phyloP scores from a whole-genome alignment of 2,888 invertebrate species.

The Drosophila meridionalis region DNA sequence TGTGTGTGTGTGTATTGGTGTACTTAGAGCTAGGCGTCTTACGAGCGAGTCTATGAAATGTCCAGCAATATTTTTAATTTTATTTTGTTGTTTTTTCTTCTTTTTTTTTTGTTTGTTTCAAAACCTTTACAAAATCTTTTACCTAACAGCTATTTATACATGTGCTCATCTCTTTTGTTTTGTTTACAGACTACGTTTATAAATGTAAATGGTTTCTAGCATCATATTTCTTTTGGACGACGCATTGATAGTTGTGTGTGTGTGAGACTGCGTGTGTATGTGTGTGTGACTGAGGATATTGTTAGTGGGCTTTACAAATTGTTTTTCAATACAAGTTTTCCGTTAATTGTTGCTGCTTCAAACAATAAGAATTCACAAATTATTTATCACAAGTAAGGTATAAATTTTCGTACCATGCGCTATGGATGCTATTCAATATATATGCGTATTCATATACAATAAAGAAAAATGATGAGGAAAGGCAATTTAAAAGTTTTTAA shows the following conservation, averaged over 20 bases:
- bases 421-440: constrained; percentile 18
- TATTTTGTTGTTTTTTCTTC: neutral
- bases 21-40: constrained; percentile 50
- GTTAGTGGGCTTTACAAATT: neutral
- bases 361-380: constrained; percentile 39
- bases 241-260: constrained; percentile 51
- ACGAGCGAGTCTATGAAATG: constrained; percentile 65
- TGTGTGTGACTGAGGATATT: constrained; percentile 11
- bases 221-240: constrained; percentile 67
- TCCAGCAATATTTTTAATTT: constrained; percentile 60
- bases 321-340: constrained; percentile 21
- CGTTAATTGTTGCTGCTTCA: constrained; percentile 14
- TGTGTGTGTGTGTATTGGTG: constrained; percentile 31
- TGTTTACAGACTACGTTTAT: constrained; percentile 61
- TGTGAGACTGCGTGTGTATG: constrained; percentile 1
- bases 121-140: constrained; percentile 60
- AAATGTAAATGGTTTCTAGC: constrained; percentile 57
- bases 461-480: neutral
- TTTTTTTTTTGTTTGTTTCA: constrained; percentile 28
- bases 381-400: constrained; percentile 62
- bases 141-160: constrained; percentile 68
- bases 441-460: neutral
- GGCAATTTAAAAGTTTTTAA: constrained; percentile 43
- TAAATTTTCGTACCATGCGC: constrained; percentile 14
- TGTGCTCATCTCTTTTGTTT: constrained; percentile 36